Conservation (phyloP, 1,140 invertebrate genomes). For the Drosophila suzukii region DNA sequence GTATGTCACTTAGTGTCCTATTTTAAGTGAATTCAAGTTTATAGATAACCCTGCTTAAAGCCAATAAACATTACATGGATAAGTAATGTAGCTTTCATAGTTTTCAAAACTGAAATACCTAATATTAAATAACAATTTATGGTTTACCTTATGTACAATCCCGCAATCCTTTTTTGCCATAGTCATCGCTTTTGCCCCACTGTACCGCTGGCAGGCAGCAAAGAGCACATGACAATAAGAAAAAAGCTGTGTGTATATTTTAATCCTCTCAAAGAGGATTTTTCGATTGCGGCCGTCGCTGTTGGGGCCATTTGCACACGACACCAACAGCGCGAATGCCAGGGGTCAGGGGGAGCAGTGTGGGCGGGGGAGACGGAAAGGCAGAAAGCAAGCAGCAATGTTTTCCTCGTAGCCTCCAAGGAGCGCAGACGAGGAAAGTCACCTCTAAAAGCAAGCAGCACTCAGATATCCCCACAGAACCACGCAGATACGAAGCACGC, state of each 20-base stretch:
- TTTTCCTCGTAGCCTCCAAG: slow-evolving; percentile 69
- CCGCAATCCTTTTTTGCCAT: slow-evolving; percentile 15
- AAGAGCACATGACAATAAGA: slow-evolving; percentile 57
- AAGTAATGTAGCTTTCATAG: no score
- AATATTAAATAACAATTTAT: not conserved
- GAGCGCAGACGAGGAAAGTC: slow-evolving; percentile 75
- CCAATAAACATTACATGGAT: no score
- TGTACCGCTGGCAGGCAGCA: slow-evolving; percentile 65
- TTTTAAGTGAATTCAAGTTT: no score
- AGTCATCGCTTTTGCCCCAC: slow-evolving; percentile 35
- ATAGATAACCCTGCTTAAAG: no score
- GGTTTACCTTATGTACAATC: not conserved
- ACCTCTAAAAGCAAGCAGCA: slow-evolving; percentile 69
- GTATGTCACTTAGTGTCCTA: no score
- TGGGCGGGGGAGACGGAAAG: slow-evolving; percentile 18
- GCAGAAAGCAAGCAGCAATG: slow-evolving; percentile 43
- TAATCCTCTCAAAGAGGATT: slow-evolving; percentile 84
- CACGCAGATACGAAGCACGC: slow-evolving; percentile 23
- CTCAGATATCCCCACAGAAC: slow-evolving; percentile 67
- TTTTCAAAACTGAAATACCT: no score
- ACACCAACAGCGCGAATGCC: slow-evolving; percentile 58
- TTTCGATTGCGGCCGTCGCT: slow-evolving; percentile 63
- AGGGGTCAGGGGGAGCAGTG: slow-evolving; percentile 8
- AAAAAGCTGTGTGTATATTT: slow-evolving; percentile 71
- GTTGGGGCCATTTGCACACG: slow-evolving; percentile 74